These are phyloP conservation scores for Ditula angustiorana DNA, from an alignment of 2,888 invertebrate species.

Conservation along the genomic window DNA sequence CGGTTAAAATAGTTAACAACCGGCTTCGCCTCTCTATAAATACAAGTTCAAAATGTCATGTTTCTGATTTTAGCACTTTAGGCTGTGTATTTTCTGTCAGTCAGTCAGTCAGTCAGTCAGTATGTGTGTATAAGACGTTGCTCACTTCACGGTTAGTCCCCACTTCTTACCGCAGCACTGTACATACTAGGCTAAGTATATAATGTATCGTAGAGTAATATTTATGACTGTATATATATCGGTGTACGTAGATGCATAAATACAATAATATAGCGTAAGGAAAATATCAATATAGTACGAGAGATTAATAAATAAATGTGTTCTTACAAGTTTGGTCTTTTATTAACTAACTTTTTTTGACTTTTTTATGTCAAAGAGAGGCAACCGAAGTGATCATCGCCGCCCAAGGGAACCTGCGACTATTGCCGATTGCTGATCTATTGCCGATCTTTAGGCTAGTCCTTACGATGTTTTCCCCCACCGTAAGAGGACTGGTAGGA, in stretches of 20 bases:
- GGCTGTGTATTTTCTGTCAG: not conserved
- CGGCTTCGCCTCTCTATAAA: too few species aligned
- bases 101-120: not conserved
- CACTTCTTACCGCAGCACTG: constrained; percentile 6
- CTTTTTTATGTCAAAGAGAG: too few species aligned
- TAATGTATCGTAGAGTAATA: constrained; percentile 44
- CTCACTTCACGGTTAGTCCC: constrained; percentile 20
- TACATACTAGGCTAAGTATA: constrained; percentile 26
- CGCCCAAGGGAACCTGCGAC: too few species aligned
- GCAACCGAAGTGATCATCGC: too few species aligned
- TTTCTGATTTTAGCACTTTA: not conserved
- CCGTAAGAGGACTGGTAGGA: too few species aligned
- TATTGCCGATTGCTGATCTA: too few species aligned
- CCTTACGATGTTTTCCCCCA: too few species aligned
- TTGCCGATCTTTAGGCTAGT: too few species aligned
- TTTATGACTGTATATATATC: constrained; percentile 55
- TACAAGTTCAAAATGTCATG: too few species aligned
- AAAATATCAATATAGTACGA: constrained; percentile 44
- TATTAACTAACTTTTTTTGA: too few species aligned
- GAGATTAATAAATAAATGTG: constrained; percentile 56
- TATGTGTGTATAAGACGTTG: too few species aligned
- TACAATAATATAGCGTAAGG: constrained; percentile 41
- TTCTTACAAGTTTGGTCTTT: constrained; percentile 48
- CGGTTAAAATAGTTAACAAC: too few species aligned
- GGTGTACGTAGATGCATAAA: constrained; percentile 49